Evolutionary conservation across 1,140 invertebrate species (phyloP), one percentile per base, ranked within the genome.

Genomic region (Drosophila sp.): DNA sequence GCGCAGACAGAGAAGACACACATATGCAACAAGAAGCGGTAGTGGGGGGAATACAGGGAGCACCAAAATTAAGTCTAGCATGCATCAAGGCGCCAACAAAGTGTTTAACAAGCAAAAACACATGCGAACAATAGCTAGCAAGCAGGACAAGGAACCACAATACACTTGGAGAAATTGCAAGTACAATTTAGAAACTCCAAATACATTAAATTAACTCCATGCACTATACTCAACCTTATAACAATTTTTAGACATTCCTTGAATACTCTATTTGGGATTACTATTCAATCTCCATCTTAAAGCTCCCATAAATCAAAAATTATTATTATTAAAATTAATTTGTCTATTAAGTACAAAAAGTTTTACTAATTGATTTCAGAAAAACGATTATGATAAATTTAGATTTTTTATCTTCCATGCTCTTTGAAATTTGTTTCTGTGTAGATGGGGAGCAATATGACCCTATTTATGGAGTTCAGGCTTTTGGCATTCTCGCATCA

Each of bases 41-140:
- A 1, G 1, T 38, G 35, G 30, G 8, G 35, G 35, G 8, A 2
- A 4, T 1, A 10, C 10, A 11, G 8, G n/a, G n/a, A 23, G 60
- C 25, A n/a, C 17, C 27, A 32, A 38, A 33, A 50, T 32, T 32
- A 64, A 64, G 29, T 64, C 29, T 54, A 55, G 61, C 41, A 64
- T 64, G 47, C 60, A 63, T 29, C 33, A 40, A 35, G 60, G 47
- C 47, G 50, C n/a, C 23, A 57, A 25, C 41, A 47, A 7, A 50
- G 10, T 2, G 44, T 1, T 32, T 64, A 44, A 44, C 61, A 54
- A 44, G 41, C 30, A 29, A 35, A 32, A 6, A 25, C 11, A 50
- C 44, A 50, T 50, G 44, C 44, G 44, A 50, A 50, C 44, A 6
- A 50, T 50, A 50, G 41, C 7, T 4, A 44, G 44, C 6, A 27